Base-by-base conservation (phyloP, 1,140 invertebrate genomes). In the Ceratoteleas bidentatus region DNA sequence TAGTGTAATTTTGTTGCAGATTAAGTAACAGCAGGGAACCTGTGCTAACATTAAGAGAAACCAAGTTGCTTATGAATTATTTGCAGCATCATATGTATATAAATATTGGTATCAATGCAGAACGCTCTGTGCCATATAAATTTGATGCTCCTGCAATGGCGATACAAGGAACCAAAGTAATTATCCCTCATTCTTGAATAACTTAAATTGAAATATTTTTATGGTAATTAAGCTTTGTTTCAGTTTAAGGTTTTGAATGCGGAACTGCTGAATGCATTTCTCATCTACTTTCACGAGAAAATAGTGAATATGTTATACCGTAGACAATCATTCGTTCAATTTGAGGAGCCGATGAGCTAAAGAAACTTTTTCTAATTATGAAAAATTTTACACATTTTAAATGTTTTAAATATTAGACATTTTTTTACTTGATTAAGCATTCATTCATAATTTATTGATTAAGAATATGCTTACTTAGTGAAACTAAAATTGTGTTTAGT, bases 251-350 rank as follows among this genome's bases (percentile, higher is more conserved):
- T 52, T n/a, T 0, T 47, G 13, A 62, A 14, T 56, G 36, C 50
- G 13, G 58, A 72, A n/a, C 45, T 72, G 47, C 2, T 72, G 15
- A 54, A 47, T 47, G 49, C 57, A 54, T 54, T 72, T 6, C 8
- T 72, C 5, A 34, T 14, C 1, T 72, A 54, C 10, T 62, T 72
- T n/a, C 50, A 72, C 36, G 36, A 72, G 15, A 62, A 61, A 24
- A 36, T 24, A 6, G 7, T 43, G 0, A 60, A 60, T 0, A 40
- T 45, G 14, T 60, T 69, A 14, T 60, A 69, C n/a, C 40, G 11
- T 9, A 0, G 3, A 33, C 53, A 68, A 38, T 68, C 43, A 8
- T 2, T 62, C 13, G 11, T 47, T 1, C 43, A 24, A 24, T 24
- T 24, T 24, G 24, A 24, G 24, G 24, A 24, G 1, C 4, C 24